Percentiles rank a stretch among this genome's conserved stretches.
Conservation (phyloP, 2,888 invertebrate genomes). For the Apamea anceps region DNA sequence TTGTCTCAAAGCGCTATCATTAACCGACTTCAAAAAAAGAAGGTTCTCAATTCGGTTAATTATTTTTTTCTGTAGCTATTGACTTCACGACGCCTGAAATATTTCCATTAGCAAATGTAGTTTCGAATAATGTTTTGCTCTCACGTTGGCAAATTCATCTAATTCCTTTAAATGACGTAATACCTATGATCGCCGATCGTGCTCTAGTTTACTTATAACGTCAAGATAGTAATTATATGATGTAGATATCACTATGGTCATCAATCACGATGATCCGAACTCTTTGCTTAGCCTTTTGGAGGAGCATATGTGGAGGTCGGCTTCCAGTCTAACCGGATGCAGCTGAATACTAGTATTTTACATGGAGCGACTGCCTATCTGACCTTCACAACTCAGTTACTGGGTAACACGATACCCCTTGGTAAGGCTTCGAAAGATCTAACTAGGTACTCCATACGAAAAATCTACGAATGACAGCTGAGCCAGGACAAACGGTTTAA, state of each 20-base stretch:
- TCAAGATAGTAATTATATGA: neutral
- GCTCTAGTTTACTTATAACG: neutral
- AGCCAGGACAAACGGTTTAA: neutral
- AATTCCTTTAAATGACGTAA: neutral
- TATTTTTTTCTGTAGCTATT: neutral
- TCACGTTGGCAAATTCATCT: neutral
- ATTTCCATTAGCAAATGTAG: constrained; percentile 26
- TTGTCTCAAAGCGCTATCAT: neutral
- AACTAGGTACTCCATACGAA: neutral
- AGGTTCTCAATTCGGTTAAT: too few relatives aligned
- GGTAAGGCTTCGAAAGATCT: neutral
- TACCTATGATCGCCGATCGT: too few relatives aligned
- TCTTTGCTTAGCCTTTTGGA: neutral
- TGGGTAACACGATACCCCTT: neutral
- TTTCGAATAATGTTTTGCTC: constrained; percentile 16
- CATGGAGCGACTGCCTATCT: neutral
- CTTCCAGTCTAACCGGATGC: neutral
- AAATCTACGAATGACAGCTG: neutral
- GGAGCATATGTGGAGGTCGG: neutral
- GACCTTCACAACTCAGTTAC: neutral
- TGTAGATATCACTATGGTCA: neutral
- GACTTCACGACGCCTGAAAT: constrained; percentile 18
- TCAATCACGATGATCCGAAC: neutral
- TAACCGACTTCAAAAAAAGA: too few relatives aligned
- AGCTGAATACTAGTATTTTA: neutral